These are phyloP conservation scores for Sclerodermus sp. DNA, from an alignment of 2,888 invertebrate species.

Conservation along the genomic window DNA sequence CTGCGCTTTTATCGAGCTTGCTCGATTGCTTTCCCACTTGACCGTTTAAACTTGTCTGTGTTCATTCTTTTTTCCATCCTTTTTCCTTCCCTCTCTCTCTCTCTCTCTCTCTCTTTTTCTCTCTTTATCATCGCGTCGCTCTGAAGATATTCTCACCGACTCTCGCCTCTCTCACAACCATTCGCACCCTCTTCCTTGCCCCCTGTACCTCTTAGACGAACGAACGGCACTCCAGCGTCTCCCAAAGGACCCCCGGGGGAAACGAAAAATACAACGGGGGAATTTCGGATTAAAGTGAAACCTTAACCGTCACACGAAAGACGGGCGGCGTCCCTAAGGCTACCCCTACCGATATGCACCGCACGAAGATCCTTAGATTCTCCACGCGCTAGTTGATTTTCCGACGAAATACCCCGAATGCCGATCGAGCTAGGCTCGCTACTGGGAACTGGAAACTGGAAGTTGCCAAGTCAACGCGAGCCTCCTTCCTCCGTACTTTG, in stretches of 20 bases:
- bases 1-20: slow-evolving; percentile 27
- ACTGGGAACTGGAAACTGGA: too few species aligned
- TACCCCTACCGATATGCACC: too few species aligned
- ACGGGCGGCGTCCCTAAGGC: not conserved
- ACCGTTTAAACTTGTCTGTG: slow-evolving; percentile 16
- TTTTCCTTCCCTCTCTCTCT: not conserved
- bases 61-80: not conserved
- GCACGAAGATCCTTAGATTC: too few species aligned
- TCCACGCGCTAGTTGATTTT: too few species aligned
- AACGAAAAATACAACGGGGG: slow-evolving; percentile 22
- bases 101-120: slow-evolving; percentile 2
- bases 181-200: not conserved
- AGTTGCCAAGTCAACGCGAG: too few species aligned
- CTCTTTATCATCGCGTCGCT: too few species aligned
- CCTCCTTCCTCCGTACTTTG: too few species aligned
- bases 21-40: slow-evolving; percentile 29
- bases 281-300: slow-evolving; percentile 32
- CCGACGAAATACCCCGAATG: too few species aligned
- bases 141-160: not conserved
- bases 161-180: slow-evolving; percentile 1
- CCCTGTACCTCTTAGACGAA: not conserved
- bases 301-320: slow-evolving; percentile 18
- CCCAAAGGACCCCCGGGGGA: slow-evolving; percentile 9
- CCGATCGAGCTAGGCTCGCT: too few species aligned
- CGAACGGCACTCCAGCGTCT: slow-evolving; percentile 5